Evolutionary conservation across 53 echinoderm and acorn worm genomes (phyloP).

Genomic region (Patiria pectinifera): DNA sequence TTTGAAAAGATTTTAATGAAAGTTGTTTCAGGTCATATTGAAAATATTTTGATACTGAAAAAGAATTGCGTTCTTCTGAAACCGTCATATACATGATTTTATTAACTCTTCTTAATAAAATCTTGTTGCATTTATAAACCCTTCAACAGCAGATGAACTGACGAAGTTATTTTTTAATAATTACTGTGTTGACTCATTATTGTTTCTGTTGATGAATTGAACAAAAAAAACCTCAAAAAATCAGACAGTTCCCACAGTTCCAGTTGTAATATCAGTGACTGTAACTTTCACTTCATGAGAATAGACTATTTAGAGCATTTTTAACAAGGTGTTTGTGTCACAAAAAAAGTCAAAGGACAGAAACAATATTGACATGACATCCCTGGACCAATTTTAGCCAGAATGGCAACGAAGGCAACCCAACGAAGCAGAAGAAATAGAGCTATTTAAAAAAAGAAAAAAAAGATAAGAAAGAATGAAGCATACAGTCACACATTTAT

Average conservation of each 20-base stretch:
- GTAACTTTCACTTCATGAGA: not conserved
- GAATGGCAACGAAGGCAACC: not conserved
- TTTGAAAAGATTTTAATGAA: too few species aligned
- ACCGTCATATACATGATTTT: too few species aligned
- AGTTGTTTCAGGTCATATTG: too few species aligned
- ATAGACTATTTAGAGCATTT: not conserved
- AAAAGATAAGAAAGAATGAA: not conserved
- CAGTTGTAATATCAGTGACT: not conserved
- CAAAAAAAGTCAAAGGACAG: not conserved
- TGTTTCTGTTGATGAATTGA: too few species aligned
- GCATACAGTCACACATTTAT: not conserved
- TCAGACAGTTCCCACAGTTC: not conserved
- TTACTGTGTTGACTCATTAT: too few species aligned
- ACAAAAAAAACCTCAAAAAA: not conserved
- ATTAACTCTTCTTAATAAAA: too few species aligned
- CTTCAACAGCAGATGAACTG: too few species aligned
- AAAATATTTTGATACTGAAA: too few species aligned
- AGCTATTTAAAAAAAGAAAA: not conserved
- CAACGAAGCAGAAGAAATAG: not conserved
- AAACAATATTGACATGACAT: constrained; percentile 41
- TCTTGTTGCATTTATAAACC: too few species aligned
- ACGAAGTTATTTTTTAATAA: too few species aligned
- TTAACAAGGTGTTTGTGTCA: not conserved
- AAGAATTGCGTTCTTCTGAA: too few species aligned
- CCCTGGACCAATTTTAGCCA: constrained; percentile 9